Conservation (phyloP, 2,113 vertebrate species). For the Cepphus grylle region DNA sequence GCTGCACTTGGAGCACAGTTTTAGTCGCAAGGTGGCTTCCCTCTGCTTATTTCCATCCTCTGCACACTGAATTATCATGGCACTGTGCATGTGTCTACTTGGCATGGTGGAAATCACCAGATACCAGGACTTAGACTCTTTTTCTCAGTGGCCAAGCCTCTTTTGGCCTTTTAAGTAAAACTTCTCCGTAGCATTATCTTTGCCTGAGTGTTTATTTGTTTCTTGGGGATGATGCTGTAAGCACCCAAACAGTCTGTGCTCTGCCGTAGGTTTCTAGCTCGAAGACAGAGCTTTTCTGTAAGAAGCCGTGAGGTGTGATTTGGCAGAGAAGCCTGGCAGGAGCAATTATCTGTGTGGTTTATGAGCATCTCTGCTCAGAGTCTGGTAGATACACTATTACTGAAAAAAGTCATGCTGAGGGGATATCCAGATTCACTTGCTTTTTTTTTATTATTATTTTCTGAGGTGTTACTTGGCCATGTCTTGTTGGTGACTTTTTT, state of each 20-base stretch:
- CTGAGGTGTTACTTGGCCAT: neutral
- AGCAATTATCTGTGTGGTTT: conserved; percentile 10
- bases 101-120: neutral
- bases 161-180: neutral
- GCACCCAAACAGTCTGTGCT: neutral
- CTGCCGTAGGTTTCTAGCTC: neutral
- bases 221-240: neutral
- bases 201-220: neutral
- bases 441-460: neutral
- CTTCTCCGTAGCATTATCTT: neutral
- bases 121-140: neutral
- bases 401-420: neutral
- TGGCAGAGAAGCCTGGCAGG: conserved; percentile 16
- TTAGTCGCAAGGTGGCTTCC: neutral
- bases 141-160: neutral
- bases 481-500: neutral
- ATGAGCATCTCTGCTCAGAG: neutral
- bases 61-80: neutral
- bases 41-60: neutral
- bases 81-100: neutral
- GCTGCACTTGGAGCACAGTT: neutral
- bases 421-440: neutral
- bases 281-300: neutral
- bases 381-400: neutral
- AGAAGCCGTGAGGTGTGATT: neutral